Conservation (phyloP, 2,113 vertebrate genomes). For the Trinectes maculatus region DNA sequence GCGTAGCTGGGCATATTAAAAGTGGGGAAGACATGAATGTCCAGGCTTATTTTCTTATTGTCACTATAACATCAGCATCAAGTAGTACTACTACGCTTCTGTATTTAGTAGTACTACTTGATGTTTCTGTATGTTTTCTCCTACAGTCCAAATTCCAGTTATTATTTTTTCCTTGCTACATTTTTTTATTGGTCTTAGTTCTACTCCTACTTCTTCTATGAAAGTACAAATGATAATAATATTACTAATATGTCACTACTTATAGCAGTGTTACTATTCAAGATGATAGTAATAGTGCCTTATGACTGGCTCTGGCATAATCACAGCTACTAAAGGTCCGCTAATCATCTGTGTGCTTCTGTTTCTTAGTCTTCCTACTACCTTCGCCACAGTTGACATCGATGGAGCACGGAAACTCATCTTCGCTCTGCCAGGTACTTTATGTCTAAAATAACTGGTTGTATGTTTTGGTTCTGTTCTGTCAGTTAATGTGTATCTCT, state of each 20-base stretch:
- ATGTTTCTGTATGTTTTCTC: no score
- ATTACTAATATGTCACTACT: no score
- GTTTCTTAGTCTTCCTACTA: conserved; percentile 91
- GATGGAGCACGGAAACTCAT: conserved; percentile 97
- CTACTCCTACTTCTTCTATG: background rate
- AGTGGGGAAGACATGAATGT: background rate
- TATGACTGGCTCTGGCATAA: background rate
- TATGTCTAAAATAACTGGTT: background rate
- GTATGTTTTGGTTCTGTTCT: conserved; percentile 1
- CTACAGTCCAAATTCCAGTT: background rate
- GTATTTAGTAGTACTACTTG: no score
- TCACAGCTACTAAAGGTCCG: background rate
- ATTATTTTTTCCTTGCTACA: no score
- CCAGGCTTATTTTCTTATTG: background rate
- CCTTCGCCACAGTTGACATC: conserved; percentile 96
- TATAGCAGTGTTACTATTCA: background rate
- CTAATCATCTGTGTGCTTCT: conserved; percentile 33
- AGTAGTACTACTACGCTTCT: no score
- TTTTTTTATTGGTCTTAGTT: background rate
- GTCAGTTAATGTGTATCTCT: background rate
- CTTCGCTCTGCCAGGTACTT: conserved; percentile 96
- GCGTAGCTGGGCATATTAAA: background rate
- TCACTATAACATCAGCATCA: no score
- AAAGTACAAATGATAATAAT: background rate
- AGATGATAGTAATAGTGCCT: no score